These are phyloP conservation scores for Drosophila neonasuta DNA, from an alignment of 2,888 invertebrate genomes.

Conservation along the genomic window DNA sequence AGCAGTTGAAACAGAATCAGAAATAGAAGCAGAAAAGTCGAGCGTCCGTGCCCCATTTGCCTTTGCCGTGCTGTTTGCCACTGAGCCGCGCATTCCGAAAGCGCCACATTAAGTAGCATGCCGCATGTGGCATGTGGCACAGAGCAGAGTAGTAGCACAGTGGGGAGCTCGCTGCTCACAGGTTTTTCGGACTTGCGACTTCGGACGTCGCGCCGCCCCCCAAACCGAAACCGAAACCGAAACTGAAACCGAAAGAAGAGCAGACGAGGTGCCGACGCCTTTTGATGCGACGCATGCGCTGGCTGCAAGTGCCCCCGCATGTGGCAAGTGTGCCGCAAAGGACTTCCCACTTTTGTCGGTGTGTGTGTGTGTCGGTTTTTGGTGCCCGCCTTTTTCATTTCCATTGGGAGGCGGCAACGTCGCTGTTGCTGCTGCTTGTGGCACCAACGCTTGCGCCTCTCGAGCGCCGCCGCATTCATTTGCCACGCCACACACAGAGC, in stretches of 20 bases:
- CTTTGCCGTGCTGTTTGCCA: constrained; percentile 57
- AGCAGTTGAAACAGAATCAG: neutral
- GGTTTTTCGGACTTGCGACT: constrained; percentile 17
- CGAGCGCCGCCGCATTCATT: constrained; percentile 44
- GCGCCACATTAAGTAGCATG: constrained; percentile 55
- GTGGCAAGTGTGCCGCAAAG: constrained; percentile 34
- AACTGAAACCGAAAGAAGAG: neutral
- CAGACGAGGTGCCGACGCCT: constrained; percentile 7
- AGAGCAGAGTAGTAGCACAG: neutral
- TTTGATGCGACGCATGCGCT: constrained; percentile 51
- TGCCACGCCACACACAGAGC: constrained; percentile 30
- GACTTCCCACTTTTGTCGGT: constrained; percentile 72
- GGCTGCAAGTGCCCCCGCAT: constrained; percentile 12
- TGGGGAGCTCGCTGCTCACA: too few relatives aligned
- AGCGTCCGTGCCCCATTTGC: constrained; percentile 39
- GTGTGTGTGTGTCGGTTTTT: neutral
- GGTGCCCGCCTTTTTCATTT: constrained; percentile 68
- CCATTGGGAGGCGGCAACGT: constrained; percentile 67
- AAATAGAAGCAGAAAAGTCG: neutral
- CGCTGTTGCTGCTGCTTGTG: constrained; percentile 13
- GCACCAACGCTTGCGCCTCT: constrained; percentile 73
- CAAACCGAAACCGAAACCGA: too few relatives aligned
- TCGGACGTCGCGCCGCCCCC: constrained; percentile 10
- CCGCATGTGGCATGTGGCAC: constrained; percentile 13
- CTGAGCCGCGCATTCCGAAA: constrained; percentile 70